Evolutionary conservation across 2,113 vertebrate species (phyloP).

Genomic region (Burhinus oedicnemus): DNA sequence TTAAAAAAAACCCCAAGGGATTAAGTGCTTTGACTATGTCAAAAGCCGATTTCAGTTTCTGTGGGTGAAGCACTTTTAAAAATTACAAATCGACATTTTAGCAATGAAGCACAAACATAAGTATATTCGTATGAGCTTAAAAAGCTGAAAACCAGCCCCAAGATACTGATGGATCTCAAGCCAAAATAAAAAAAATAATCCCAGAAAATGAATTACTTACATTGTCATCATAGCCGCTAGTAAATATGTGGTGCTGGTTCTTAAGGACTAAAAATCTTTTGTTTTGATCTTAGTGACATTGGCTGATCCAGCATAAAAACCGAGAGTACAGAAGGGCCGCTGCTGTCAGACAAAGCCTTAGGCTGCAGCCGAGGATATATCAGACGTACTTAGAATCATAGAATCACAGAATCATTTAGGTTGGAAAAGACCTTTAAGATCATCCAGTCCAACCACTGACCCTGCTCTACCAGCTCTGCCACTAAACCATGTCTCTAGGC

Average conservation of each 20-base stretch:
- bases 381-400: not conserved
- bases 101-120: not conserved
- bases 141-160: not conserved
- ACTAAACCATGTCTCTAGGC: too few species aligned
- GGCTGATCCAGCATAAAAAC: not conserved
- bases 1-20: not conserved
- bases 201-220: not conserved
- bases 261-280: conserved; percentile 4
- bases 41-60: not conserved
- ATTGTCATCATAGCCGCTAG: not conserved
- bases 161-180: not conserved
- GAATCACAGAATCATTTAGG: too few species aligned
- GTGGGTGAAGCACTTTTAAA: not conserved
- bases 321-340: not conserved
- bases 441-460: too few species aligned
- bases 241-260: not conserved
- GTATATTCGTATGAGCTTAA: not conserved
- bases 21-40: not conserved
- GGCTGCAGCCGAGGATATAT: not conserved
- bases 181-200: not conserved
- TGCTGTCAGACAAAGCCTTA: not conserved
- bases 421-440: too few species aligned
- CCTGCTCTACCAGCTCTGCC: too few species aligned
- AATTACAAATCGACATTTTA: not conserved
- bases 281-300: not conserved